phyloP scores from a whole-genome alignment of 1,140 invertebrate genomes.

The Drosophila virilis region DNA sequence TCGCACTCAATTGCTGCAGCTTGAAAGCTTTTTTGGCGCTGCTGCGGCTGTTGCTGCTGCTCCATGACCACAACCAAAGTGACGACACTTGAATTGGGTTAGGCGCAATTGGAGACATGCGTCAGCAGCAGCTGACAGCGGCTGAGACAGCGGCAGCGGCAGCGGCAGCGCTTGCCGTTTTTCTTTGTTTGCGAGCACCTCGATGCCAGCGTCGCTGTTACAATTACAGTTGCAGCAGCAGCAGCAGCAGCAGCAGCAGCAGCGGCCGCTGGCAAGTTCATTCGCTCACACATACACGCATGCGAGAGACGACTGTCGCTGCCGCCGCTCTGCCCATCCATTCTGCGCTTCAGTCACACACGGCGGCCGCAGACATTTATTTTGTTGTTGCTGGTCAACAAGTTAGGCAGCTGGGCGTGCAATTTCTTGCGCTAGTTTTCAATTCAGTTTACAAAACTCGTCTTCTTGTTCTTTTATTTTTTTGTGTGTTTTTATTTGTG shows the following conservation, averaged over 20 bases:
- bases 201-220: conserved; percentile 20
- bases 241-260: not conserved
- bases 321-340: conserved; percentile 45
- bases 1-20: conserved; percentile 12
- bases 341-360: conserved; percentile 73
- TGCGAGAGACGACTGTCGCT: not conserved
- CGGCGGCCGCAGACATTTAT: conserved; percentile 45
- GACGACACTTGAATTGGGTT: conserved; percentile 74
- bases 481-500: not conserved
- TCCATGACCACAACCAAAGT: conserved; percentile 57
- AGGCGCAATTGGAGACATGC: conserved; percentile 69
- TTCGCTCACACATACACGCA: conserved; percentile 9
- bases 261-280: conserved; percentile 29
- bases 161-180: conserved; percentile 20
- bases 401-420: conserved; percentile 50
- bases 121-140: conserved; percentile 38
- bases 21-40: conserved; percentile 7
- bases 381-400: conserved; percentile 65
- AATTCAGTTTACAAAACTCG: conserved; percentile 15
- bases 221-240: conserved; percentile 35
- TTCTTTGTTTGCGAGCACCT: conserved; percentile 40
- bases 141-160: conserved; percentile 15
- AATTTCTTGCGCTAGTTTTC: conserved; percentile 46
- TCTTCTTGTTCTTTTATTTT: not conserved
- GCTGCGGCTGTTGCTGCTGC: conserved; percentile 10